Evolutionary conservation across 2,888 invertebrate genomes (phyloP), one percentile per base, ranked within the genome.

Genomic region (Nasonovia ribisnigri): DNA sequence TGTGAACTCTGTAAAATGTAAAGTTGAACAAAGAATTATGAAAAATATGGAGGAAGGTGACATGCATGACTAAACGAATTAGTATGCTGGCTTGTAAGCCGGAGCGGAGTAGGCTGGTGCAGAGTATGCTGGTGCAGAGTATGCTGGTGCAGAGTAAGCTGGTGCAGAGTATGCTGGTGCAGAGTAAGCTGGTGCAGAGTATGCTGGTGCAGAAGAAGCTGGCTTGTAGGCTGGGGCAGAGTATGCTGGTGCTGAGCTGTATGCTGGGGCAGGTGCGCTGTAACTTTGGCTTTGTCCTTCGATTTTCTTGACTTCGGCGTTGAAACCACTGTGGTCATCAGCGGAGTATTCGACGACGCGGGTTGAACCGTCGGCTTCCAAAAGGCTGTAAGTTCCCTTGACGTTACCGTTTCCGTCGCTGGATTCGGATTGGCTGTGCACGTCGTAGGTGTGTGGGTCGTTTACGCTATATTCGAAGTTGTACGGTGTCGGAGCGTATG

Each of bases 341-440:
- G 97, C 97, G 94, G 97, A 96, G 96, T 97, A 97, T 96, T 97
- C 96, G 94, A 97, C 97, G 6, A 97, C 97, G 95, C 97, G 96
- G 93, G 97, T 97, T 94, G 97, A 97, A 93, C 97, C 97, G 96
- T 97, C 97, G n/a, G 90, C 26, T 57, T 92, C 93, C 57, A 94
- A 77, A 16, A 91, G 91, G 51, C 84, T 54, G 89, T 90, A 84
- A 54, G 67, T 46, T 90, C 90, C 90, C 10, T 86, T 54, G 48
- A 91, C 90, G 94, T 96, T 96, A 84, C 77, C 88, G 97, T 97
- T 95, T 97, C 97, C 95, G 93, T 95, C 89, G 96, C 94, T 94
- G 84, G 93, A 94, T 11, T 96, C 96, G 94, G 96, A 96, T 94
- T 96, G 96, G 95, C 97, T 97, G 95, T 96, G 96, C 42, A 97